Evolutionary conservation across 2,113 vertebrate genomes (phyloP).

Genomic region (Hippolais icterina): DNA sequence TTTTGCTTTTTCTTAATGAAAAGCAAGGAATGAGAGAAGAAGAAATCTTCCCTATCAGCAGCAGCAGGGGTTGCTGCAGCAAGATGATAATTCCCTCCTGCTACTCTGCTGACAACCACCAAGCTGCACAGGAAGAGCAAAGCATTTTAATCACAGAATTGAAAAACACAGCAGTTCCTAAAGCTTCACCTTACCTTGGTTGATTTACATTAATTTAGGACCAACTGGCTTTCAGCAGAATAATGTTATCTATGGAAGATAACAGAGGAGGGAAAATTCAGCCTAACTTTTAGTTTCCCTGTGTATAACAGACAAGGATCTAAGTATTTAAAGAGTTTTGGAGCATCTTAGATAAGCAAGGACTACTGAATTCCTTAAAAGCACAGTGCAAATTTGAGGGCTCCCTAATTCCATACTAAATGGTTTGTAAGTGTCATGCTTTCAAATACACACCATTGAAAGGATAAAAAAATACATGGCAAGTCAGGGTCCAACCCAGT

Average conservation of each 20-base stretch:
- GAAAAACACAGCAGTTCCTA: neutral
- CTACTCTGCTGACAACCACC: constrained; percentile 25
- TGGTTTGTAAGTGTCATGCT: neutral
- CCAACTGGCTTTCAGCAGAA: neutral
- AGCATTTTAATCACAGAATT: constrained; percentile 35
- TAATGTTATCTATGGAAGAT: neutral
- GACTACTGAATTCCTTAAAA: neutral
- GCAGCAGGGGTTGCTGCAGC: constrained; percentile 57
- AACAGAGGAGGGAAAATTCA: neutral
- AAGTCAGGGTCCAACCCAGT: neutral
- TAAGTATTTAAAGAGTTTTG: neutral
- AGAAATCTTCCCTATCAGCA: constrained; percentile 55
- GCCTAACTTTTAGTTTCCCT: neutral
- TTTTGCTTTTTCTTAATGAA: constrained; percentile 1
- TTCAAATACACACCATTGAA: neutral
- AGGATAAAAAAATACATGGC: neutral
- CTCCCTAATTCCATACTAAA: neutral
- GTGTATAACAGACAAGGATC: neutral
- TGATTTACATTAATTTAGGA: constrained; percentile 15
- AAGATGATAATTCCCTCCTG: constrained; percentile 62
- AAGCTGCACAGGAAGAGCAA: constrained; percentile 34
- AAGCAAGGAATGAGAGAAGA: constrained; percentile 14
- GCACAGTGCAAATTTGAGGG: neutral
- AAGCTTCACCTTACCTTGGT: neutral
- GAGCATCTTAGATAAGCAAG: neutral